Percentiles rank a stretch among this genome's conserved stretches.
phyloP scores from a whole-genome alignment of 2,797 vertebrate species.

The Malurus leucopterus region DNA sequence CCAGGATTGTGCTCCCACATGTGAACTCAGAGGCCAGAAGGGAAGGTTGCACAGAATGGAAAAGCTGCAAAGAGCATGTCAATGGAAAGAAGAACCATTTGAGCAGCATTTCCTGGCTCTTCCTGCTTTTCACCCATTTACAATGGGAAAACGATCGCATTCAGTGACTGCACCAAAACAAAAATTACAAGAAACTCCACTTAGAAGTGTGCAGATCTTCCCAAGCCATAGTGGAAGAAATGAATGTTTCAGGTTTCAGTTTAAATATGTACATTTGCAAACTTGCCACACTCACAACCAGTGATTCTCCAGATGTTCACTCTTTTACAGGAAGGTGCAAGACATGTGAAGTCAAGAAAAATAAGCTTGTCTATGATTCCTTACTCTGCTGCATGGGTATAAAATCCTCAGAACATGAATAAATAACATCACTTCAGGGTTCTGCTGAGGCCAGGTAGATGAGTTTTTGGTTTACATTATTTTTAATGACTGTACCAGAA shows the following conservation, averaged over 20 bases:
- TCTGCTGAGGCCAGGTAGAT: background rate
- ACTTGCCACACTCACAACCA: background rate
- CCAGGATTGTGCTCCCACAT: background rate
- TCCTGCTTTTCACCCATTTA: background rate
- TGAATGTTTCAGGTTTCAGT: background rate
- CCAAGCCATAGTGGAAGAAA: background rate
- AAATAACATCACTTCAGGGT: background rate
- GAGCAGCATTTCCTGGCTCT: background rate
- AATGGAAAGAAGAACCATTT: background rate
- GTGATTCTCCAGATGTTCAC: background rate
- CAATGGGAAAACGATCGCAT: background rate
- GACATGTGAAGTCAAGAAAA: background rate
- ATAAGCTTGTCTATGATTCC: background rate
- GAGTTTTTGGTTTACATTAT: background rate
- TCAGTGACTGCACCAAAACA: background rate
- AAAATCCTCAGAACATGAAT: background rate
- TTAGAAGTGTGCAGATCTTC: background rate
- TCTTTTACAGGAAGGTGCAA: background rate
- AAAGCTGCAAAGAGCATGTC: background rate
- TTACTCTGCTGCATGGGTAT: background rate
- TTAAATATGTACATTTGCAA: background rate
- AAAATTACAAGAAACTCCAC: background rate
- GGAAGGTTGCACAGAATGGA: background rate
- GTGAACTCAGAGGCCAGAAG: background rate
- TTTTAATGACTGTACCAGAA: background rate